Conservation (phyloP, 92 coral and sea anemone species). For the Pocillopora meandrina region DNA sequence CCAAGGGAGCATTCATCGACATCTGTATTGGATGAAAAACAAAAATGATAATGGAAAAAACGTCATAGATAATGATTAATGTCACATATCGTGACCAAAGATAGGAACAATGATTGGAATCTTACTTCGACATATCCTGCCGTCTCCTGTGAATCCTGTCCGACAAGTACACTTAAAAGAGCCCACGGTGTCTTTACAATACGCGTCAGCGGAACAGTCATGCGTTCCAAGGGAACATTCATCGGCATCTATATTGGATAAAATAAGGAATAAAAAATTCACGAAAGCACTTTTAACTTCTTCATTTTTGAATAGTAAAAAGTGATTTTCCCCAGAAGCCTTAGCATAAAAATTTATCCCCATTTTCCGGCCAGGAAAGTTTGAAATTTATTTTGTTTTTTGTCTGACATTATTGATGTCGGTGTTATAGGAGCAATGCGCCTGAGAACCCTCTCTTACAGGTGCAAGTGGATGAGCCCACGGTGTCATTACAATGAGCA, state of each 20-base stretch:
- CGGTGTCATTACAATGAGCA: background rate
- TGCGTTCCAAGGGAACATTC: background rate
- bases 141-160: slow-evolving; percentile 5
- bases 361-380: background rate
- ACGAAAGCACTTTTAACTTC: background rate
- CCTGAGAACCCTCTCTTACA: background rate
- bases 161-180: background rate
- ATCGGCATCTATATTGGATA: background rate
- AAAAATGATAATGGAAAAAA: too few species aligned
- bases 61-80: too few species aligned
- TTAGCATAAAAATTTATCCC: too few species aligned
- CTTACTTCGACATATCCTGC: background rate
- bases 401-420: too few species aligned
- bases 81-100: too few species aligned
- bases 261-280: background rate
- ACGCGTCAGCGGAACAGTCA: slow-evolving; percentile 10
- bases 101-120: too few species aligned
- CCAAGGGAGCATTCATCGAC: background rate
- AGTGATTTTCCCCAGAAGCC: too few species aligned
- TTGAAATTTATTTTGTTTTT: too few species aligned
- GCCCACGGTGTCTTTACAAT: slow-evolving; percentile 1
- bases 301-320: background rate
- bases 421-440: background rate
- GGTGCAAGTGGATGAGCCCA: slow-evolving; percentile 2
- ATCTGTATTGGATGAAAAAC: background rate